phyloP scores from a whole-genome alignment of 2,797 vertebrate genomes.

The Anisognathus igniventris region DNA sequence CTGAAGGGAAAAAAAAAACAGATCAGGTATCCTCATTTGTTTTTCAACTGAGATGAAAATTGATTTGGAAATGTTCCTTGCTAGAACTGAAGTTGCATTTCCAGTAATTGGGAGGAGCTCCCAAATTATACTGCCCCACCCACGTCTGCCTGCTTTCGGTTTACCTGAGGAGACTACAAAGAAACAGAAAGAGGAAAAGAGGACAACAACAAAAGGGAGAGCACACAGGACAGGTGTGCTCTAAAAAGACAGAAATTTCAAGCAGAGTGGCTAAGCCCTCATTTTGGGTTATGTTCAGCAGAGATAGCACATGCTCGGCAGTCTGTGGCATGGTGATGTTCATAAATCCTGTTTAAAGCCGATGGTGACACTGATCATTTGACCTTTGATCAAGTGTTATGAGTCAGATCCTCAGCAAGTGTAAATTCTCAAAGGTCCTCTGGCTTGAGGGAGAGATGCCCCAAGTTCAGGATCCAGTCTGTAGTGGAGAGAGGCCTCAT shows the following conservation, averaged over 20 bases:
- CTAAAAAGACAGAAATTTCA: not conserved
- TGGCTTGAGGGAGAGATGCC: not conserved
- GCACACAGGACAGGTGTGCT: not conserved
- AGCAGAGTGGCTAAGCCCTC: not conserved
- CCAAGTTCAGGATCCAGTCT: not conserved
- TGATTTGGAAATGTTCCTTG: slow-evolving; percentile 20
- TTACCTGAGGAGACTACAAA: slow-evolving; percentile 36
- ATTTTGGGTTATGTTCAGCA: not conserved
- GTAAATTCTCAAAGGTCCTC: not conserved
- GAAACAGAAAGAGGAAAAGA: slow-evolving; percentile 32
- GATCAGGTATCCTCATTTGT: not conserved
- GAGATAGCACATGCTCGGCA: not conserved
- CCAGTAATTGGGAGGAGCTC: slow-evolving; percentile 60
- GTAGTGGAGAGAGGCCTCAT: not conserved
- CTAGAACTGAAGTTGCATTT: slow-evolving; percentile 39
- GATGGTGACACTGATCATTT: not conserved
- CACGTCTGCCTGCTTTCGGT: not conserved
- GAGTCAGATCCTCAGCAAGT: not conserved
- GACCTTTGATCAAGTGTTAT: not conserved
- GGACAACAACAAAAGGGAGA: not conserved
- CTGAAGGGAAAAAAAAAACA: not conserved
- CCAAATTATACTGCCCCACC: slow-evolving; percentile 54
- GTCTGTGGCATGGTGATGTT: not conserved
- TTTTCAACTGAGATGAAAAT: slow-evolving; percentile 17
- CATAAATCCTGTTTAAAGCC: not conserved